Conservation (phyloP, 2,113 vertebrate species). For the Jaculus jaculus region DNA sequence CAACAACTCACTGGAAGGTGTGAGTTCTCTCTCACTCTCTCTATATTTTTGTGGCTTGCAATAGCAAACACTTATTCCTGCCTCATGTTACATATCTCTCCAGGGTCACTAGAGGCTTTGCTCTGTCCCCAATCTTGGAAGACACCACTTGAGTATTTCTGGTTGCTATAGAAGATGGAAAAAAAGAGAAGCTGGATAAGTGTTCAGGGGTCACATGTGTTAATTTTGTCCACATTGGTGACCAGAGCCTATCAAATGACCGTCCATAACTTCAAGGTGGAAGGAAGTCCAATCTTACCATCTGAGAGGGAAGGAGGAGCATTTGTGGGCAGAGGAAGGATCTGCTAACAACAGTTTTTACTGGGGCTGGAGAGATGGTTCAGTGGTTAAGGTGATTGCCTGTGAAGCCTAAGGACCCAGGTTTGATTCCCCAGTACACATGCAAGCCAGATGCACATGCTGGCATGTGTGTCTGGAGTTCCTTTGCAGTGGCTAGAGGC, state of each 20-base stretch:
- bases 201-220: neutral
- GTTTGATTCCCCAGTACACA: too few species aligned
- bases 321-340: neutral
- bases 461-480: too few species aligned
- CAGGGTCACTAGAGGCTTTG: neutral
- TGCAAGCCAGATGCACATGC: too few species aligned
- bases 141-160: neutral
- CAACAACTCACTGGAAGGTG: too few species aligned
- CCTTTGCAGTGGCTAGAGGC: too few species aligned
- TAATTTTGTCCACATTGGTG: neutral
- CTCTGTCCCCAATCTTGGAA: neutral
- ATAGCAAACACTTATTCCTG: neutral
- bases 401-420: neutral
- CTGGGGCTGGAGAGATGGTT: too few species aligned
- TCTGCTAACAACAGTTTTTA: neutral
- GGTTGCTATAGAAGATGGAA: neutral
- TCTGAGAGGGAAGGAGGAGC: neutral
- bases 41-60: neutral
- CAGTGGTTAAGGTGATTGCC: too few species aligned
- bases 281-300: neutral
- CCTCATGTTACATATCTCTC: rapidly evolving
- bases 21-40: too few species aligned
- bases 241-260: neutral
- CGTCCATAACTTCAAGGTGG: neutral
- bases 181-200: neutral